Percentiles rank a stretch among this genome's conserved stretches.
phyloP scores from a whole-genome alignment of 2,888 invertebrate genomes.

The Oligia fasciuncula region DNA sequence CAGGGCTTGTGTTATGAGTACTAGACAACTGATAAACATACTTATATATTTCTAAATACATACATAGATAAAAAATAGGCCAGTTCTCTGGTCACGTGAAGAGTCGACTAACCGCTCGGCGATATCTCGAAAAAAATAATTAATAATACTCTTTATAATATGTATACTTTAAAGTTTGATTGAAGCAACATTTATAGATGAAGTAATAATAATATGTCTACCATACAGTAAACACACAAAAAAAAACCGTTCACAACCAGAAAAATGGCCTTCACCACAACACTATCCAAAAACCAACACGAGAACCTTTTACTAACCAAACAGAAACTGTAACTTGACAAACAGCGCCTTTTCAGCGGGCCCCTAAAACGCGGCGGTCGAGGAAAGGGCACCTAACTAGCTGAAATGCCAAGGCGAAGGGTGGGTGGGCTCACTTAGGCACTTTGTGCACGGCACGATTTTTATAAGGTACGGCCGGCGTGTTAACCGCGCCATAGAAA shows the following conservation, averaged over 20 bases:
- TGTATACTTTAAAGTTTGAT: background rate
- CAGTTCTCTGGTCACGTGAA: too few relatives aligned
- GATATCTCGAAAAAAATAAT: too few relatives aligned
- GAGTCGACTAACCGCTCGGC: too few relatives aligned
- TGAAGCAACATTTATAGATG: background rate
- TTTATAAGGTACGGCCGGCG: background rate
- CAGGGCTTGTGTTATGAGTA: too few relatives aligned
- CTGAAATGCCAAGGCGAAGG: conserved; percentile 58
- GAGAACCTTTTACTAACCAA: conserved; percentile 35
- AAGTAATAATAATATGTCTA: background rate
- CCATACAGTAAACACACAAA: background rate
- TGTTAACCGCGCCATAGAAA: background rate
- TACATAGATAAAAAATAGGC: too few relatives aligned
- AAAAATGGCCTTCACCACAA: conserved; percentile 21
- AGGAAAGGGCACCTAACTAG: conserved; percentile 53
- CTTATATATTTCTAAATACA: too few relatives aligned
- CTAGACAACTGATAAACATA: too few relatives aligned
- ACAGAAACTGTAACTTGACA: conserved; percentile 37
- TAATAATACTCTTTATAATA: too few relatives aligned
- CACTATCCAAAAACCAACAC: conserved; percentile 45
- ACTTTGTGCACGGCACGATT: background rate
- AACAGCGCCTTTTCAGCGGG: conserved; percentile 49
- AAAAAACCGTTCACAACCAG: background rate
- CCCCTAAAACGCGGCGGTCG: conserved; percentile 48
- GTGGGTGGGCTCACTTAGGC: conserved; percentile 45